Conservation (phyloP, 2,797 vertebrate species). For the Cryptoprocta ferox region DNA sequence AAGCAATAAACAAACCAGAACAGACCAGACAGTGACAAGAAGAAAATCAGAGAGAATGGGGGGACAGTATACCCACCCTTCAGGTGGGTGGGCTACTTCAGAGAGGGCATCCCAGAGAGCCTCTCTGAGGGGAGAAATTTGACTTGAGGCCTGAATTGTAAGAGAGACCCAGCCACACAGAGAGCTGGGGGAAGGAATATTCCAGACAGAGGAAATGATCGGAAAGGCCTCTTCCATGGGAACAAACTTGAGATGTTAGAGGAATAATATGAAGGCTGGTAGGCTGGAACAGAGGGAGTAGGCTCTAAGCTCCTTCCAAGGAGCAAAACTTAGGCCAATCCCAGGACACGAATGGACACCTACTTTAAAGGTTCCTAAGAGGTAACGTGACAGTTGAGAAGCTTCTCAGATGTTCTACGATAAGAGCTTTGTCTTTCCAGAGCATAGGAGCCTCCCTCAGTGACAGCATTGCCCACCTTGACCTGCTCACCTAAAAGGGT, state of each 20-base stretch:
- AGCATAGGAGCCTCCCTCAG: not conserved
- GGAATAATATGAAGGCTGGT: no score
- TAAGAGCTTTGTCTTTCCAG: not conserved
- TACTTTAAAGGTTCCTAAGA: not conserved
- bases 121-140: not conserved
- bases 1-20: not conserved
- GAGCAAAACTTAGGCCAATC: no score
- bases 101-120: not conserved
- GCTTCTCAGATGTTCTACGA: not conserved
- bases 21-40: not conserved
- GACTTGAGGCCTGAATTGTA: not conserved
- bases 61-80: not conserved
- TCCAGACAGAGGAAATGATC: not conserved
- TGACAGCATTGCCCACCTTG: not conserved
- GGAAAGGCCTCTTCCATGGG: not conserved
- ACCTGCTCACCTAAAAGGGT: not conserved
- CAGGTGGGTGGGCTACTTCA: not conserved
- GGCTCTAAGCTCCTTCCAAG: not conserved
- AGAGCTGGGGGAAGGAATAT: not conserved
- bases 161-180: not conserved
- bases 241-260: no score
- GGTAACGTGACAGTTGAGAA: not conserved
- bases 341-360: not conserved
- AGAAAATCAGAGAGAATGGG: not conserved
- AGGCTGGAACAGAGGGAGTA: not conserved